Evolutionary conservation across 2,797 vertebrate genomes (phyloP).

Genomic region (Vespertilio murinus): DNA sequence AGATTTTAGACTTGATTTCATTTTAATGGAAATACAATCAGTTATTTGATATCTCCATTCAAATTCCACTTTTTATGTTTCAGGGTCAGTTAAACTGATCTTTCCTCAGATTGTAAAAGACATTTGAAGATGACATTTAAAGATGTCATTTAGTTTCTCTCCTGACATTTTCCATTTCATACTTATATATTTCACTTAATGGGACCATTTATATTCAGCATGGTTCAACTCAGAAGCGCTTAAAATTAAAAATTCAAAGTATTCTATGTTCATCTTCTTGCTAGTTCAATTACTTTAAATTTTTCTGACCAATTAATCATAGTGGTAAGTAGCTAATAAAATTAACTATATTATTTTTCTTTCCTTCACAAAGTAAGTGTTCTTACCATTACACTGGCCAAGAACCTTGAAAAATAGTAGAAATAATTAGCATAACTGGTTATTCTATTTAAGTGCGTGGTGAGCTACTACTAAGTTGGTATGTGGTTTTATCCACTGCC

Average conservation of each 20-base stretch:
- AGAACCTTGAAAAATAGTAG: slow-evolving; percentile 23
- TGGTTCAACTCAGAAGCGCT: slow-evolving; percentile 39
- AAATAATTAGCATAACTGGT: slow-evolving; percentile 51
- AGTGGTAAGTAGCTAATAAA: slow-evolving; percentile 50
- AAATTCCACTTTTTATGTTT: slow-evolving; percentile 49
- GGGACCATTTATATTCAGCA: slow-evolving; percentile 52
- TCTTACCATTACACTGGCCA: slow-evolving; percentile 15
- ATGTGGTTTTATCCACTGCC: neutral
- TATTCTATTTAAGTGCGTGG: neutral
- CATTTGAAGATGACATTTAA: slow-evolving; percentile 62
- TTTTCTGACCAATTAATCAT: slow-evolving; percentile 53
- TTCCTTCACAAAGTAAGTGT: slow-evolving; percentile 29
- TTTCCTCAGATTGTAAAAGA: slow-evolving; percentile 54
- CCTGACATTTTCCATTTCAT: slow-evolving; percentile 62
- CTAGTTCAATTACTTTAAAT: slow-evolving; percentile 51
- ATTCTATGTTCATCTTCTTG: slow-evolving; percentile 21
- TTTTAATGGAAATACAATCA: slow-evolving; percentile 47
- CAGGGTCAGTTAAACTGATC: slow-evolving; percentile 39
- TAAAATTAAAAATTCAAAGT: slow-evolving; percentile 69
- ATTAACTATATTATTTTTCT: slow-evolving; percentile 31
- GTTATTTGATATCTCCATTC: slow-evolving; percentile 39
- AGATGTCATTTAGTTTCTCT: slow-evolving; percentile 56
- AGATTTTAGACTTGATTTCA: slow-evolving; percentile 19
- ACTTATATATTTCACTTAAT: slow-evolving; percentile 59
- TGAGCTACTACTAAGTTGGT: neutral